Percentiles rank a stretch among this genome's conserved stretches.
phyloP scores from a whole-genome alignment of 2,113 vertebrate genomes.

The Meriones unguiculatus region DNA sequence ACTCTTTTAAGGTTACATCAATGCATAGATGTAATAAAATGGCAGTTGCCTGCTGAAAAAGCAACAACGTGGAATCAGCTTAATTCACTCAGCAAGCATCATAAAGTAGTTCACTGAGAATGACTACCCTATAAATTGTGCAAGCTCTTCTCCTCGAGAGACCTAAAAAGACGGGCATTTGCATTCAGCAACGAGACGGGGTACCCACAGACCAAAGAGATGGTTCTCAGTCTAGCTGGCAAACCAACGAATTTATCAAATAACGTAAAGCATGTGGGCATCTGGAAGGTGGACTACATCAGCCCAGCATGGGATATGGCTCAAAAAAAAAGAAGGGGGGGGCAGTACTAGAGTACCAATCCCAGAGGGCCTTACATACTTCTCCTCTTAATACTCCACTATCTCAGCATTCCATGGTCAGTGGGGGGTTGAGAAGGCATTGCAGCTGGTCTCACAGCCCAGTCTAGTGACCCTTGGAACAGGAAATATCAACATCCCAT shows the following conservation, averaged over 20 bases:
- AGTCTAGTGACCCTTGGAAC: neutral
- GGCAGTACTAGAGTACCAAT: neutral
- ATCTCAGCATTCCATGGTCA: neutral
- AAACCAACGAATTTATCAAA: neutral
- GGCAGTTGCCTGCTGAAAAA: neutral
- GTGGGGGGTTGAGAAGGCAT: too few relatives aligned
- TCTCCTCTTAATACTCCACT: neutral
- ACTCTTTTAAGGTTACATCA: constrained; percentile 34
- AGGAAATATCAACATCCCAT: neutral
- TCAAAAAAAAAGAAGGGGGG: neutral
- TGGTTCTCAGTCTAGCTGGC: neutral
- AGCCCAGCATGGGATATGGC: neutral
- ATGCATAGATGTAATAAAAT: constrained; percentile 62
- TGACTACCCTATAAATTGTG: neutral
- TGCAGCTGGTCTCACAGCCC: neutral
- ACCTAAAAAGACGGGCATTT: neutral
- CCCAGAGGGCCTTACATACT: neutral
- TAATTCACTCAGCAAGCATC: neutral
- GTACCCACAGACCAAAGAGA: neutral
- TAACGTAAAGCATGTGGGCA: neutral
- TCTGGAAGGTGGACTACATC: neutral
- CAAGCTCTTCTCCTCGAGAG: neutral
- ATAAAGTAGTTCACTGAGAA: neutral
- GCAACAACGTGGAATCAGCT: neutral
- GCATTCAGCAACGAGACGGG: neutral